Evolutionary conservation across 2,888 invertebrate species (phyloP), one percentile per base, ranked within the genome.

Genomic region (Terebella lapidaria): DNA sequence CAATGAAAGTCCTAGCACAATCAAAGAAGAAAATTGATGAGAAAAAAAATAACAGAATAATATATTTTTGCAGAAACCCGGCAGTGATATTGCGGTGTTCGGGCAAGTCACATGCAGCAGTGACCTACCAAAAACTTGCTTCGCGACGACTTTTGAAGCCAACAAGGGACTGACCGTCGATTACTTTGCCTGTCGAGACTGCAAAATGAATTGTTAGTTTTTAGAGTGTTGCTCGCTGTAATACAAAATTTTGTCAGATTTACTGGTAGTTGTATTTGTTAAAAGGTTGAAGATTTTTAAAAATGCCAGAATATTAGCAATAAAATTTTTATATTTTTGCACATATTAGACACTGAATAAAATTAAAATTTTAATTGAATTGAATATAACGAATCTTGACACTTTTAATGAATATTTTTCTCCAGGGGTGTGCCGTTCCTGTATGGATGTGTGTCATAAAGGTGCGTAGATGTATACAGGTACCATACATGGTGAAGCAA

Each of bases 101-200:
- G 71, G 71, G 2, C 61, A 60, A 29, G 63, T 75, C 18, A 65
- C 66, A 46, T 69, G 71, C 56, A 71, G 74, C 54, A 74, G 75
- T 68, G 76, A 76, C 61, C 53, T 72, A 45, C 74, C 75, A 2
- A 73, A 74, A 56, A 62, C 67, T 24, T 76, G 76, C 64, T 75
- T 74, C 67, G 67, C 65, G 3, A 60, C 71, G 27, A 62, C 67
- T 2, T 75, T 71, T 57, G 65, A 71, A 30, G 67, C 67, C 28
- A 68, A 62, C 1, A 64, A 63, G 18, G 60, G 56, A 2, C 67
- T 68, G 29, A 64, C 67, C 2, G 71, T 74, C 5, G 76, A 76
- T 61, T 76, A 76, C 61, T 76, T 74, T 61, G 66, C 70, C n/a
- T 76, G 76, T 63, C 62, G 68, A 52, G 63, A 68, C 22, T 76